Conservation (phyloP, 2,797 vertebrate species). For the Serranus cabrilla region DNA sequence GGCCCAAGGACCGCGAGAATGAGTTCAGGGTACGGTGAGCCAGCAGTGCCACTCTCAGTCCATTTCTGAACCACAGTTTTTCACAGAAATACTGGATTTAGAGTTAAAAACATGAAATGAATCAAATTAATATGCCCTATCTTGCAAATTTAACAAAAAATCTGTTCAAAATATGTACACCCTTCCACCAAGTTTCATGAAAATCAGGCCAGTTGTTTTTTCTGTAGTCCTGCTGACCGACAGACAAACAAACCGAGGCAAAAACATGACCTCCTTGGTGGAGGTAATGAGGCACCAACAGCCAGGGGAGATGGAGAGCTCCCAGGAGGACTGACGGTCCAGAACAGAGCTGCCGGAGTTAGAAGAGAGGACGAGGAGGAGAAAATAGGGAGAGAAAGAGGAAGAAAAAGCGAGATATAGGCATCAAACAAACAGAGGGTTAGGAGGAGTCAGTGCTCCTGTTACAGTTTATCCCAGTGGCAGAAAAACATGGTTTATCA, state of each 20-base stretch:
- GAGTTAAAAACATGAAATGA: slow-evolving; percentile 2
- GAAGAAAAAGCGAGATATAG: too few relatives aligned
- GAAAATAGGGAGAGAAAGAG: neutral
- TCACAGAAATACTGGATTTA: slow-evolving; percentile 3
- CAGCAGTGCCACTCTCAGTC: slow-evolving; percentile 25
- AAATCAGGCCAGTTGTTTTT: too few relatives aligned
- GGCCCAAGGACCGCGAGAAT: slow-evolving; percentile 97
- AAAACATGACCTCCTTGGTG: too few relatives aligned
- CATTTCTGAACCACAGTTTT: slow-evolving; percentile 33
- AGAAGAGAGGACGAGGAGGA: neutral
- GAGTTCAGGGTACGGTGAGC: slow-evolving; percentile 93
- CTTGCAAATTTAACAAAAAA: too few relatives aligned
- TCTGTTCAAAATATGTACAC: too few relatives aligned
- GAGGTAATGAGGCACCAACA: neutral
- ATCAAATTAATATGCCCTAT: neutral
- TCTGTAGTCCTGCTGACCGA: too few relatives aligned
- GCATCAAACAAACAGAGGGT: neutral
- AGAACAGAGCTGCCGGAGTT: neutral
- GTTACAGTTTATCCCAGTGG: too few relatives aligned
- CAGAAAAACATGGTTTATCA: neutral
- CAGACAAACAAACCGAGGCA: too few relatives aligned
- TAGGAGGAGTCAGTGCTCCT: neutral
- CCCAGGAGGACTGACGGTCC: neutral
- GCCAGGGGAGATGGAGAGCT: neutral
- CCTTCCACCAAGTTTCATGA: too few relatives aligned